These are phyloP conservation scores for Ctenopoma kingsleyae DNA, from an alignment of 2,797 vertebrate genomes.

Conservation along the genomic window DNA sequence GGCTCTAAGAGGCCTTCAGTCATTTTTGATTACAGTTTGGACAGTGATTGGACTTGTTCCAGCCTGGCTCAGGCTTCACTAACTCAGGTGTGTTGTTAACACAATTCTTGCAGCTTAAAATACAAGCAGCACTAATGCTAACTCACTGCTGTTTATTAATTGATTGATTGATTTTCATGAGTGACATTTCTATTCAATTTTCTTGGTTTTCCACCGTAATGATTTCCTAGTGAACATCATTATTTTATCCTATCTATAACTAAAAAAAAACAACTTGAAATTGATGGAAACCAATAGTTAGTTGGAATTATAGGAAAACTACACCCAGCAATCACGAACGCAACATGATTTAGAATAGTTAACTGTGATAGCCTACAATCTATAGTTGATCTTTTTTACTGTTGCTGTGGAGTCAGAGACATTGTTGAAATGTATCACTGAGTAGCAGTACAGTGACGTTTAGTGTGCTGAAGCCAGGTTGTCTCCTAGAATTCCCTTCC, in stretches of 20 bases:
- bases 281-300: background rate
- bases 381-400: too few species aligned
- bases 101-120: background rate
- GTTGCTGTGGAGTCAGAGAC: background rate
- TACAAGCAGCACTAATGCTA: background rate
- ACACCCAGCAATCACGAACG: background rate
- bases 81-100: constrained; percentile 36
- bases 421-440: background rate
- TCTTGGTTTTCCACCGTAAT: too few species aligned
- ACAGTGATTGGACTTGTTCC: constrained; percentile 53
- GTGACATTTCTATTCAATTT: background rate
- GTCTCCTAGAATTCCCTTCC: constrained; percentile 30
- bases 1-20: constrained; percentile 50
- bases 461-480: constrained; percentile 27
- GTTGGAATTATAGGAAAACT: background rate
- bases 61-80: constrained; percentile 9
- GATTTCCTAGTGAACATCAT: too few species aligned
- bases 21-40: constrained; percentile 61
- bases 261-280: too few species aligned
- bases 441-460: constrained; percentile 15
- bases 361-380: too few species aligned
- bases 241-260: background rate
- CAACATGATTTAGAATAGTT: background rate
- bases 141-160: background rate
- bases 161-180: background rate